phyloP scores from a whole-genome alignment of 2,888 invertebrate genomes.

The Melitaea athalia region DNA sequence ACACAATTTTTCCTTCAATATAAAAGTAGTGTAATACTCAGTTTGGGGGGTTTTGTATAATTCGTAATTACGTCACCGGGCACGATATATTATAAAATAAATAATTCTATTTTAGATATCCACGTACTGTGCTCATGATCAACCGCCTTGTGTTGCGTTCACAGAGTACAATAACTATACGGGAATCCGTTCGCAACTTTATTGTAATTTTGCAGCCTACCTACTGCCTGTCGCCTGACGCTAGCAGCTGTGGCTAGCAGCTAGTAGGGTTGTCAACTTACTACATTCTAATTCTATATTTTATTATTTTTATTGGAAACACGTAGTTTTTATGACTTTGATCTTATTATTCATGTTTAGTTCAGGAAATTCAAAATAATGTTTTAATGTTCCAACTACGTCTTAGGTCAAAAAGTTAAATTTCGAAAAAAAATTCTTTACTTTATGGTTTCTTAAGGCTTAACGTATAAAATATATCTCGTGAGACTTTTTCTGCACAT shows the following conservation, averaged over 20 bases:
- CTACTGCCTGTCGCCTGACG: neutral
- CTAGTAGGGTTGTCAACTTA: conserved; percentile 25
- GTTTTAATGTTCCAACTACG: too few species aligned
- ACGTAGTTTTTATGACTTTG: too few species aligned
- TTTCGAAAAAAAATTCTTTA: too few species aligned
- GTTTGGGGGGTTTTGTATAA: conserved; percentile 55
- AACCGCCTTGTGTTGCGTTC: conserved; percentile 62
- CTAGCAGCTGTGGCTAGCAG: conserved; percentile 10
- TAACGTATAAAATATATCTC: too few species aligned
- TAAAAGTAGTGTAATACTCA: conserved; percentile 58
- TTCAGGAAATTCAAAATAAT: too few species aligned
- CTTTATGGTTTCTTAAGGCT: too few species aligned
- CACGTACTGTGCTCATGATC: conserved; percentile 75
- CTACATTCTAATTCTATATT: neutral
- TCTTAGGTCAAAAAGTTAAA: too few species aligned
- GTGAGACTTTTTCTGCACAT: too few species aligned
- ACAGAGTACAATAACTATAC: too few species aligned
- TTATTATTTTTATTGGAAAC: neutral
- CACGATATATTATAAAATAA: conserved; percentile 69
- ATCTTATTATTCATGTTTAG: too few species aligned
- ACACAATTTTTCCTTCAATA: conserved; percentile 53
- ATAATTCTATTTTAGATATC: conserved; percentile 76
- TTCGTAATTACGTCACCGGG: conserved; percentile 70
- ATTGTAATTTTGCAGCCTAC: conserved; percentile 33
- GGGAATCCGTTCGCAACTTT: conserved; percentile 38